phyloP scores from a whole-genome alignment of 2,113 vertebrate species.

The Ia io region DNA sequence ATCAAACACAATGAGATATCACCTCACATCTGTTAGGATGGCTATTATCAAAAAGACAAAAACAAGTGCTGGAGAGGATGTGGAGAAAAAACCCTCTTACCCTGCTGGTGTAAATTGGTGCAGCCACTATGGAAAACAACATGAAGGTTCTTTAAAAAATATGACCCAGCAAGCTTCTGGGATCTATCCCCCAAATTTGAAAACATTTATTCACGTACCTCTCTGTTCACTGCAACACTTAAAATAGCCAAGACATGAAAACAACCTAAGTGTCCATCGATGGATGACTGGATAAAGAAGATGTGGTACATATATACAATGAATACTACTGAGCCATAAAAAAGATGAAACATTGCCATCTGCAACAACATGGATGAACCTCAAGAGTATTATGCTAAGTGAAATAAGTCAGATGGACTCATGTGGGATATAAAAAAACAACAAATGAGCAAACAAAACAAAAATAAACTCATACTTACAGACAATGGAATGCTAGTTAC shows the following conservation, averaged over 20 bases:
- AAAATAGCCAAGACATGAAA: neutral
- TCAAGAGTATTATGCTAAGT: neutral
- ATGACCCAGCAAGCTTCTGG: neutral
- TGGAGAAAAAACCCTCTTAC: neutral
- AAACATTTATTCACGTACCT: neutral
- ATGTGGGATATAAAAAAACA: neutral
- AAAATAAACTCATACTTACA: neutral
- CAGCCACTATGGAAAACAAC: neutral
- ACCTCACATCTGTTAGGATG: neutral
- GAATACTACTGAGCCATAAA: neutral
- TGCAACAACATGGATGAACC: neutral
- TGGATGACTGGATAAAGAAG: neutral
- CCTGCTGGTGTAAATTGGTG: neutral
- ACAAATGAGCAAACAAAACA: neutral
- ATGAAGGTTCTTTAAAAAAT: neutral
- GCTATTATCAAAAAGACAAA: neutral
- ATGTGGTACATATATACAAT: neutral
- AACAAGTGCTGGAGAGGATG: neutral
- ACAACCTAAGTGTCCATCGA: neutral
- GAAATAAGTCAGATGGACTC: neutral
- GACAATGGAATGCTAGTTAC: neutral
- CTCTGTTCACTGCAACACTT: neutral
- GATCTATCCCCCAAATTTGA: neutral
- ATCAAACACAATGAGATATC: neutral
- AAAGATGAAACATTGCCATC: neutral